phyloP scores from a whole-genome alignment of 2,113 vertebrate species.

The Xiphophorus maculatus region DNA sequence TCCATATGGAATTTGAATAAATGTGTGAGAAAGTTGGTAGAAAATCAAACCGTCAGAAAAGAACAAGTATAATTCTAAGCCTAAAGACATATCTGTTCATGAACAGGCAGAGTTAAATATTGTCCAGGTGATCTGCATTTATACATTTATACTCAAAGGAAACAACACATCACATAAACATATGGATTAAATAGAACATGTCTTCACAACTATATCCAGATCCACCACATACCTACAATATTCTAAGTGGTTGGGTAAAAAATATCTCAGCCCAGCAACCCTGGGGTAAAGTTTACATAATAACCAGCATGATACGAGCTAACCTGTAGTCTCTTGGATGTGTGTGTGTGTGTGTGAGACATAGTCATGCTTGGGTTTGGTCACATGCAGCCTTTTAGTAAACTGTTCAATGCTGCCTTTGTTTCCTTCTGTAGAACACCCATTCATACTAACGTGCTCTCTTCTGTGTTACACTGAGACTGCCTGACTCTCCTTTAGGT shows the following conservation, averaged over 20 bases:
- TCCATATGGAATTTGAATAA: background rate
- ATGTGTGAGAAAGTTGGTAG: background rate
- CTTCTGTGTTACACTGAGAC: background rate
- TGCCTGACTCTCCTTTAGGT: constrained; percentile 6
- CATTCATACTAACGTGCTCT: constrained; percentile 13
- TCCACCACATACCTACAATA: background rate
- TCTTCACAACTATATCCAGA: background rate
- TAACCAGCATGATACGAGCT: constrained; percentile 35
- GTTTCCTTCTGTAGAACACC: constrained; percentile 21
- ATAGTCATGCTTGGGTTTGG: constrained; percentile 28
- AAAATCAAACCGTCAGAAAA: background rate
- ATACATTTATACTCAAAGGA: background rate
- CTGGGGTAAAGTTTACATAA: constrained; percentile 3
- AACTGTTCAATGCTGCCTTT: constrained; percentile 48
- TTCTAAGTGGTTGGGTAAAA: constrained; percentile 22
- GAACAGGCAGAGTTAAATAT: background rate
- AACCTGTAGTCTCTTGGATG: constrained; percentile 13
- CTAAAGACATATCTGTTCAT: background rate
- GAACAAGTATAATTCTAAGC: background rate
- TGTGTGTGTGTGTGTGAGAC: constrained; percentile 4
- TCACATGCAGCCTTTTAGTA: constrained; percentile 62
- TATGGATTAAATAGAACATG: background rate
- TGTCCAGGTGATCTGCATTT: too few species aligned
- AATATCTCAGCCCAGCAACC: constrained; percentile 20
- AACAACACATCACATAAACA: background rate